These are phyloP conservation scores for Stegodyphus dumicola DNA, from an alignment of 1,140 invertebrate species.

Conservation along the genomic window DNA sequence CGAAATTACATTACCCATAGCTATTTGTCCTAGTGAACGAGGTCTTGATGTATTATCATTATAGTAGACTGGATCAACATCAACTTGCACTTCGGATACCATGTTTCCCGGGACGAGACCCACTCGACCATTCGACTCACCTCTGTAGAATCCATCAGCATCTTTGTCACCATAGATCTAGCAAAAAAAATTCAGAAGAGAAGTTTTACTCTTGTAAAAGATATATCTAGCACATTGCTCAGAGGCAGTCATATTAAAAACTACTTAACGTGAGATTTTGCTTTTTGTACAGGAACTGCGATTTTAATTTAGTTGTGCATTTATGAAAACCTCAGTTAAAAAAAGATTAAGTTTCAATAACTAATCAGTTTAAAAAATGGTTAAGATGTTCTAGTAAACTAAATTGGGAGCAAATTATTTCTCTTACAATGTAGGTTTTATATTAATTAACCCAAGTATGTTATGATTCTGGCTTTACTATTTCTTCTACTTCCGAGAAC, in stretches of 20 bases:
- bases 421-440: too few relatives aligned
- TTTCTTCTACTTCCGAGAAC: too few relatives aligned
- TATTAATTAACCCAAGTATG: too few relatives aligned
- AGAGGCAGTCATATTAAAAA: not conserved
- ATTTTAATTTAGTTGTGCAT: not conserved
- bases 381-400: too few relatives aligned
- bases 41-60: constrained; percentile 43
- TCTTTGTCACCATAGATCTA: constrained; percentile 98
- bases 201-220: not conserved
- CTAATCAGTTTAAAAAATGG: too few relatives aligned
- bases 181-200: constrained; percentile 40
- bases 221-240: not conserved
- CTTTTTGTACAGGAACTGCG: not conserved
- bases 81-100: constrained; percentile 89
- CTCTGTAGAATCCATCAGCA: constrained; percentile 98
- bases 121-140: constrained; percentile 86
- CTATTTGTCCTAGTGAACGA: constrained; percentile 21
- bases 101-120: constrained; percentile 99
- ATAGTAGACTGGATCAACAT: constrained; percentile 34
- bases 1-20: constrained; percentile 4
- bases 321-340: not conserved
- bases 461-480: too few relatives aligned
- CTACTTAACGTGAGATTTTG: not conserved
- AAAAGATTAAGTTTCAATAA: too few relatives aligned
- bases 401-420: too few relatives aligned